Base-by-base conservation (phyloP, 2,888 invertebrate genomes). In the Odontothrips loti region DNA sequence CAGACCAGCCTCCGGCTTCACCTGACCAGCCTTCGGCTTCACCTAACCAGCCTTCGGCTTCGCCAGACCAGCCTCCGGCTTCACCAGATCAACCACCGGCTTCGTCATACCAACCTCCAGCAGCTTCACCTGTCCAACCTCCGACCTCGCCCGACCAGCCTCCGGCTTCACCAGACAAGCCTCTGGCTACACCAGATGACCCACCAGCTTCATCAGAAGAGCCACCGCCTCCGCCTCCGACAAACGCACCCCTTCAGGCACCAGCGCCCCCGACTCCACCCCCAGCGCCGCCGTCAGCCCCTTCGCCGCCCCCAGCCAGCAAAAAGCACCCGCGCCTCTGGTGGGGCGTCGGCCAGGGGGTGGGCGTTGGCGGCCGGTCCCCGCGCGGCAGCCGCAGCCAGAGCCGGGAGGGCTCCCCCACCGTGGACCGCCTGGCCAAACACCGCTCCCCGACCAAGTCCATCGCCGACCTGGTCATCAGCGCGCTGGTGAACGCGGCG, bases 391-490 rank as follows among this genome's bases (percentile, higher is more conserved):
- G 68, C 68, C 68, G 68, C 68, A 75, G 68, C 12, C 68, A 75
- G 9, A 75, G 68, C 68, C 68, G 68, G 0, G 68, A 75, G 68
- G 68, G 68, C 68, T 75, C 68, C 23, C 68, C 58, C 68, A 27
- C 23, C 68, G 68, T 12, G 23, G 23, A 75, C 27, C 68, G 23
- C 27, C 68, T 8, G 23, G 27, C 23, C 68, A 75, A 75, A 27
- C 68, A n/a, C 11, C 68, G 68, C 23, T 75, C 23, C 10, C 68
- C 68, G 23, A 27, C 68, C 68, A 75, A 75, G 68, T 27, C 68
- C 68, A 75, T 75, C 68, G 68, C 68, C 11, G 68, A 75, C 68
- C 68, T 75, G 68, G 23, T 75, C 23, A n/a, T 75, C 68, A 75
- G 27, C 68, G 68, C 68, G 9, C 23, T 75, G 68, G 68, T 75